Evolutionary conservation across 2,888 invertebrate genomes (phyloP).

Genomic region (Zaprionus lineosus): DNA sequence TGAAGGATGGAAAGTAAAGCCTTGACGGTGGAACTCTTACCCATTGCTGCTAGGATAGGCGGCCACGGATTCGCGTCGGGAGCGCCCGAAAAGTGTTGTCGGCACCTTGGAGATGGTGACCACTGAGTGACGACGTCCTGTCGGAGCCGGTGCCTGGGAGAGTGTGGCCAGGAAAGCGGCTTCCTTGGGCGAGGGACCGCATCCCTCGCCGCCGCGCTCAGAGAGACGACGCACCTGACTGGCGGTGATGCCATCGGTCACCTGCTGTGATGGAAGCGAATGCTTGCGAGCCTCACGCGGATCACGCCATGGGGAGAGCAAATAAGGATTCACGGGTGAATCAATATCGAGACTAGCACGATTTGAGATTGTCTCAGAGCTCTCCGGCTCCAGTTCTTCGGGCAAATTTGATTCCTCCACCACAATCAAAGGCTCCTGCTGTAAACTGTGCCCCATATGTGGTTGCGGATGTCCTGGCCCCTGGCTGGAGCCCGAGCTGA

Average conservation of each 20-base stretch:
- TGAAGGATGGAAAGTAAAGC: no score
- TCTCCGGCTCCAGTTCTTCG: slow-evolving; percentile 86
- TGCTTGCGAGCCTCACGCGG: slow-evolving; percentile 89
- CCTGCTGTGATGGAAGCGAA: slow-evolving; percentile 92
- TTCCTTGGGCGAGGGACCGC: slow-evolving; percentile 90
- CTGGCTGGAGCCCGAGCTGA: slow-evolving; percentile 77
- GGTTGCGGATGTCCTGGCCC: slow-evolving; percentile 33
- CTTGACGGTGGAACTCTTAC: slow-evolving; percentile 78
- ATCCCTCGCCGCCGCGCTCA: slow-evolving; percentile 90
- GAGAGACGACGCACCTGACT: slow-evolving; percentile 93
- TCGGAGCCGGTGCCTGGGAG: slow-evolving; percentile 88
- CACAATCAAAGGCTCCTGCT: slow-evolving; percentile 90
- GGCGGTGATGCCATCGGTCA: slow-evolving; percentile 92
- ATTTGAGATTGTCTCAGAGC: slow-evolving; percentile 84
- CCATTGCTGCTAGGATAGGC: slow-evolving; percentile 86
- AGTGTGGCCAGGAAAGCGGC: slow-evolving; percentile 92
- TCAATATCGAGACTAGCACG: slow-evolving; percentile 89
- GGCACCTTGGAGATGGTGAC: slow-evolving; percentile 93
- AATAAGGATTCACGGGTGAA: slow-evolving; percentile 91
- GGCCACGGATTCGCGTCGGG: slow-evolving; percentile 91
- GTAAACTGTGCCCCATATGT: slow-evolving; percentile 62
- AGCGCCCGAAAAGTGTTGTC: slow-evolving; percentile 89
- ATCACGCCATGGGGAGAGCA: slow-evolving; percentile 91
- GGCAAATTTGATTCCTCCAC: slow-evolving; percentile 89
- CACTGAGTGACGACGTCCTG: slow-evolving; percentile 92